Evolutionary conservation across 1,140 invertebrate species (phyloP), one percentile per base, ranked within the genome.

Genomic region (Pseudoatta argentina): DNA sequence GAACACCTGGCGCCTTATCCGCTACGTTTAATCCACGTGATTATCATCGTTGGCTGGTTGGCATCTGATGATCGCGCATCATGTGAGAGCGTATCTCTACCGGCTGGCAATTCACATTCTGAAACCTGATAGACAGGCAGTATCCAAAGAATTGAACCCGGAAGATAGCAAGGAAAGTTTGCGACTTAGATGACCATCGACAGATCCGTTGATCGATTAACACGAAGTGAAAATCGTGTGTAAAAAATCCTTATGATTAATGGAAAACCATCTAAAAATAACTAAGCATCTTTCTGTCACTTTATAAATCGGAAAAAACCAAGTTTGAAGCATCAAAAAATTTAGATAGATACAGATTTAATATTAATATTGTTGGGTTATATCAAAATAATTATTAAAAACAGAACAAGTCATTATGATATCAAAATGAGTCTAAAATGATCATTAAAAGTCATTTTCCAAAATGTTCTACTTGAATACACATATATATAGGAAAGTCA

Each of bases 11-110:
- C 82, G 75, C 59, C 61, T 88, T 53, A 51, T 53, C 61, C 67
- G 63, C 77, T 89, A 91, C 91, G 89, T 91, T 89, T 93, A 90
- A 91, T 91, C 89, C 89, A 78, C 87, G 83, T 91, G 92, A 93
- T 93, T 93, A 92, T 92, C 88, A 90, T 91, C 89, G 27, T 18
- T 59, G 44, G 61, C 27, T 34, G 18, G 71, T 82, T 64, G 18
- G 61, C 86, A 86, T 86, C 51, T n/a, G 51, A 48, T 53, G 87
- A 88, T 88, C 88, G 27, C 30, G 59, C 76, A 61, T 72, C 57
- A 51, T 76, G 61, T 69, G 89, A 44, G 59, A 44, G 59, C 30
- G 61, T 86, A 72, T 75, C 51, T 59, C 78, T 67, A 69, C 61
- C 34, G 44, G 30, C 14, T 34, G 48, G 85, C 71, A 64, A 86